Evolutionary conservation across 2,113 vertebrate species (phyloP), one percentile per base, ranked within the genome.

Genomic region (Chrysemys picta): DNA sequence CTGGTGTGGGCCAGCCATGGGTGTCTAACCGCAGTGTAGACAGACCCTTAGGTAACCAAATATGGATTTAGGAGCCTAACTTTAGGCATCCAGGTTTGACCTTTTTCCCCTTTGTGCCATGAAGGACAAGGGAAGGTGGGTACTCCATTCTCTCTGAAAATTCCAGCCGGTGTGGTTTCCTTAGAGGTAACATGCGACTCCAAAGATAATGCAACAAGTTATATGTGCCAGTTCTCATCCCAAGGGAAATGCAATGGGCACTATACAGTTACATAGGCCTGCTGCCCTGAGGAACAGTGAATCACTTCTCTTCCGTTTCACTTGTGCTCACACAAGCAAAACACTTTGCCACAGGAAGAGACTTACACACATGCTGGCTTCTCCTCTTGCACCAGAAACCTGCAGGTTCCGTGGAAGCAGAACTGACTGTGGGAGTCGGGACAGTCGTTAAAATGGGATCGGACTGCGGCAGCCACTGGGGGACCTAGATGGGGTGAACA

Each of bases 331-430:
- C n/a, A 72, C 8, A 38, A 72, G n/a, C n/a, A 38, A n/a, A 38
- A 38, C 19, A n/a, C 35, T 38, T 9, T 4, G 17, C 35, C 45
- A 56, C 12, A 16, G 56, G 45, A 6, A 47, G 65, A 84, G 11
- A 98, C 99, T 99, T 98, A 99, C 99, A 99, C 97, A 95, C 99
- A 99, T 1, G 99, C 98, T 52, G 99, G 98, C 5, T 98, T 98
- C 65, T 99, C 98, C 84, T 99, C 99, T 92, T 99, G 96, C 49
- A 99, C 98, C 96, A 99, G 95, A 97, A 99, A 99, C 94, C 99
- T 98, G 92, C 99, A 99, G 16, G 98, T 99, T 72, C 99, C 99
- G 35, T 99, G 99, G 96, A 99, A 99, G 96, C 99, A 99, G 97
- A 99, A 99, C 65, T 99, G 98, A 24, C 90, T 98, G 92, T 99